phyloP scores from a whole-genome alignment of 2,113 vertebrate species.

The Boleophthalmus pectinirostris region DNA sequence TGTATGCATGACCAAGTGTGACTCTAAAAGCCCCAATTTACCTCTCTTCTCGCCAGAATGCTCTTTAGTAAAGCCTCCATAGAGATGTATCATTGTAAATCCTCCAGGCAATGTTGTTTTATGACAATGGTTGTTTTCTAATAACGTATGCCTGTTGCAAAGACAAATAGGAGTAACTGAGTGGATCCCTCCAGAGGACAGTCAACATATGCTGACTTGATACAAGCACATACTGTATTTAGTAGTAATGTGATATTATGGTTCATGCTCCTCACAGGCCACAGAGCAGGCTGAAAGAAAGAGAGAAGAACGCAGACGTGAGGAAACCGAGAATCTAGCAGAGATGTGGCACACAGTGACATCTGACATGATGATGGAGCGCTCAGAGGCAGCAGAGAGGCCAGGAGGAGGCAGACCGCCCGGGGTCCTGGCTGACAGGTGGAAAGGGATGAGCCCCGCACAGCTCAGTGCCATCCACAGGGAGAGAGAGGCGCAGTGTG shows the following conservation, averaged over 20 bases:
- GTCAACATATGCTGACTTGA: conserved; percentile 19
- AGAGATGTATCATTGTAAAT: conserved; percentile 57
- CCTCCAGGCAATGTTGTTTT: conserved; percentile 43
- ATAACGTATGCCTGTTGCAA: conserved; percentile 44
- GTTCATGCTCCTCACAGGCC: conserved; percentile 57
- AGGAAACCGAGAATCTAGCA: conserved; percentile 56
- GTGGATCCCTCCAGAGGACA: conserved; percentile 37
- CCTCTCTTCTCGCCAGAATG: conserved; percentile 31
- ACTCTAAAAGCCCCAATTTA: conserved; percentile 45
- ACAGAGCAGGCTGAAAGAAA: conserved; percentile 53
- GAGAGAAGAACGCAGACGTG: conserved; percentile 48
- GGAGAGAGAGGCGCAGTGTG: conserved; percentile 64
- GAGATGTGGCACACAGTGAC: conserved; percentile 72
- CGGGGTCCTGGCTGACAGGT: conserved; percentile 67
- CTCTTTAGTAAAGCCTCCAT: conserved; percentile 42
- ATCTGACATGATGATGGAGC: conserved; percentile 79
- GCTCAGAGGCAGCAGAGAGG: conserved; percentile 54
- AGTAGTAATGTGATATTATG: not conserved
- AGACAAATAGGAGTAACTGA: conserved; percentile 37
- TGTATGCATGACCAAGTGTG: conserved; percentile 47
- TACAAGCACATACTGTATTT: conserved; percentile 20
- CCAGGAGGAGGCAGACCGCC: conserved; percentile 18
- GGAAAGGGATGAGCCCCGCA: conserved; percentile 78
- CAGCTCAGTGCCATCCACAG: conserved; percentile 66
- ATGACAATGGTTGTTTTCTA: conserved; percentile 51